Evolutionary conservation across 2,797 vertebrate species (phyloP).

Genomic region (Argyrosomus regius): DNA sequence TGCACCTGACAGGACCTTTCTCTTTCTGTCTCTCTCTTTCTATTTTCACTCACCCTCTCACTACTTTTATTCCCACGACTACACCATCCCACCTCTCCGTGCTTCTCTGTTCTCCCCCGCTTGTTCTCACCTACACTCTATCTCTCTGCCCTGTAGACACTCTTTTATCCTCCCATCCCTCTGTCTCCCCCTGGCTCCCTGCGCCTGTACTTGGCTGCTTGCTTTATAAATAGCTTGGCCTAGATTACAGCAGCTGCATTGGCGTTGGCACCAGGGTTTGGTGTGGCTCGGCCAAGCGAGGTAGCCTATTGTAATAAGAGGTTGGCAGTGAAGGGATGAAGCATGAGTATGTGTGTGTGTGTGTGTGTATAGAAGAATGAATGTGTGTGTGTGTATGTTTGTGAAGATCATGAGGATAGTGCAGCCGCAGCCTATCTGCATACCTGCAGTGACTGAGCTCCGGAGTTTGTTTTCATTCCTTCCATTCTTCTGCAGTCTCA

Average conservation of each 20-base stretch:
- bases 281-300: slow-evolving; percentile 69
- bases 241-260: slow-evolving; percentile 88
- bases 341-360: slow-evolving; percentile 19
- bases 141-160: slow-evolving; percentile 70
- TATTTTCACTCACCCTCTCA: slow-evolving; percentile 35
- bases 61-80: slow-evolving; percentile 37
- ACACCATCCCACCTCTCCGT: slow-evolving; percentile 31
- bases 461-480: slow-evolving; percentile 35
- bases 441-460: slow-evolving; percentile 40
- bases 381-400: background rate
- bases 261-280: slow-evolving; percentile 79
- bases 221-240: slow-evolving; percentile 90
- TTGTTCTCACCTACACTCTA: slow-evolving; percentile 65
- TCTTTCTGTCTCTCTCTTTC: slow-evolving; percentile 8
- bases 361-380: background rate
- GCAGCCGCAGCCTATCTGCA: slow-evolving; percentile 41
- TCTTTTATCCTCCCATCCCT: slow-evolving; percentile 74
- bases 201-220: slow-evolving; percentile 75
- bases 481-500: slow-evolving; percentile 23
- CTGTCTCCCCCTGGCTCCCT: slow-evolving; percentile 73
- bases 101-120: slow-evolving; percentile 29
- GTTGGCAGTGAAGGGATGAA: slow-evolving; percentile 41
- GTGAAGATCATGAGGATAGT: slow-evolving; percentile 23
- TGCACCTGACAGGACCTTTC: slow-evolving; percentile 38
- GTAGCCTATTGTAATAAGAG: slow-evolving; percentile 63